Percentiles rank a stretch among this genome's conserved stretches.
Evolutionary conservation across 2,888 invertebrate species (phyloP).

Genomic region (Pelosia muscerda): DNA sequence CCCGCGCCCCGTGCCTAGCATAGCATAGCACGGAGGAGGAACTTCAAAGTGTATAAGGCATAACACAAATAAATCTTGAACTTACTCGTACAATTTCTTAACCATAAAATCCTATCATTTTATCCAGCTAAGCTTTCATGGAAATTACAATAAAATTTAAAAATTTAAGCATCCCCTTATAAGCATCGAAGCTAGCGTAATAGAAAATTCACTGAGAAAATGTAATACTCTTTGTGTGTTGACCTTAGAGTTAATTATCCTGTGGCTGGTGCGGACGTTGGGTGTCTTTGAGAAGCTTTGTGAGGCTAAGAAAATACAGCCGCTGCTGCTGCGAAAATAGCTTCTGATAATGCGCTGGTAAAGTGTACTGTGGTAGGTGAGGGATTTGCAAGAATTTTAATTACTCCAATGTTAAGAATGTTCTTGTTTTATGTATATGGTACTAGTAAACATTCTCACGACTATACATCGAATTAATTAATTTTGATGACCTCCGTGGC

Average conservation of each 20-base stretch:
- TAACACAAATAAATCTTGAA: not conserved
- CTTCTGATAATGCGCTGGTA: slow-evolving; percentile 10
- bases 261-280: slow-evolving; percentile 26
- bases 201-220: slow-evolving; percentile 16
- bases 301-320: slow-evolving; percentile 18
- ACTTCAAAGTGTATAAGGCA: too few species aligned
- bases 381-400: slow-evolving; percentile 20
- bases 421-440: not conserved
- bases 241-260: slow-evolving; percentile 44
- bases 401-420: not conserved
- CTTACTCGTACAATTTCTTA: too few species aligned
- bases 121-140: not conserved
- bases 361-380: slow-evolving; percentile 13
- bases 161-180: slow-evolving; percentile 10
- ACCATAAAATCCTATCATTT: too few species aligned
- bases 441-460: too few species aligned
- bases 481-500: too few species aligned
- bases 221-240: slow-evolving; percentile 22
- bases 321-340: slow-evolving; percentile 20
- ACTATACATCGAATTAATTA: too few species aligned
- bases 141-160: not conserved
- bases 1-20: too few species aligned
- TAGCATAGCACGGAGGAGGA: too few species aligned
- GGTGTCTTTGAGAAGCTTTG: slow-evolving; percentile 38
- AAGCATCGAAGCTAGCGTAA: slow-evolving; percentile 13